Evolutionary conservation across 2,888 invertebrate species (phyloP), one percentile per base, ranked within the genome.

Genomic region (Peribatodes rhomboidaria): DNA sequence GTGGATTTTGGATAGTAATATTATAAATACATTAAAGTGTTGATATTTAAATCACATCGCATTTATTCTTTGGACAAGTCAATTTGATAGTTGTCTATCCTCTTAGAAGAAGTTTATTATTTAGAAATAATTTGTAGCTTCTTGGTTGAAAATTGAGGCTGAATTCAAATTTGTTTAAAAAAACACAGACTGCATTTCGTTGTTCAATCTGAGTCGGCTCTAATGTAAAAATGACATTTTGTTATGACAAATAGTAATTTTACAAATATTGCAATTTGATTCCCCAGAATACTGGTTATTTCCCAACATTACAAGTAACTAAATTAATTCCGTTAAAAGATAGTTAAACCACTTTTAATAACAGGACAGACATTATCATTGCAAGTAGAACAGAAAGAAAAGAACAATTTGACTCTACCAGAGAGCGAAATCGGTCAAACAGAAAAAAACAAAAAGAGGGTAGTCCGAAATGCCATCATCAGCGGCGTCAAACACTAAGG

Each of bases 401-500:
- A n/a, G 8, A 52, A 53, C 16, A 53, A 46, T 46, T 59, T 44
- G 60, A n/a, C 35, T 53, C 53, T 54, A 42, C 41, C 54, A 54
- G 54, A 33, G 55, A 55, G 55, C 44, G 35, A 18, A 55, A 55
- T n/a, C 10, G 52, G 18, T 16, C 2, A 31, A 50, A n/a, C 10
- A n/a, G 13, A 18, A 50, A 18, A 53, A 31, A 27, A 11, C 37
- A 18, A 14, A 57, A 14, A 39, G 58, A 22, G 14, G 52, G 35
- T 52, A 60, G 31, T 54, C 16, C 44, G 60, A 65, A 65, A 65
- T 22, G 35, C 52, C 33, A 4, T 56, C 60, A 14, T 52, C 49
- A 42, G 64, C 55, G 44, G 1, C 37, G 46, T 50, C 47, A 20
- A n/a, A 20, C 37, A 6, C 16, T 16, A 35, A 63, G 52, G 31